A percentile compares a stretch with the other conserved stretches of the same genome.
phyloP scores from a whole-genome alignment of 2,888 invertebrate species.

The Embidobia sp. region DNA sequence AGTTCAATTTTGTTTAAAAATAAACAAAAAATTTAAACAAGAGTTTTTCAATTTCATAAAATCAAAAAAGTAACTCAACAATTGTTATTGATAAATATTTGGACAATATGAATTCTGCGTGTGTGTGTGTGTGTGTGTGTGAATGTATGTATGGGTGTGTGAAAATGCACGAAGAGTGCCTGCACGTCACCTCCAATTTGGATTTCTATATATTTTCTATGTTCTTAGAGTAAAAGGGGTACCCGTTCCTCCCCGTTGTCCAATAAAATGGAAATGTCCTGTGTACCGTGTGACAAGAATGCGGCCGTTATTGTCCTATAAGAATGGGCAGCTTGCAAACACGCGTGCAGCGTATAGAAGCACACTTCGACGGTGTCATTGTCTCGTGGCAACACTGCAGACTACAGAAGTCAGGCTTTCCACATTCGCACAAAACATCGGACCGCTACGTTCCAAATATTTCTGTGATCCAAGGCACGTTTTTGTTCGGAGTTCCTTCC shows the following conservation, averaged over 20 bases:
- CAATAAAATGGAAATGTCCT: conserved; percentile 81
- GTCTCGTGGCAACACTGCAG: conserved; percentile 20
- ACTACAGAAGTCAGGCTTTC: conserved; percentile 24
- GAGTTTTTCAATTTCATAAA: too few species aligned
- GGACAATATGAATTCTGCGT: conserved; percentile 70
- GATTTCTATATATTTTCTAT: conserved; percentile 74
- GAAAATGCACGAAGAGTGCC: conserved; percentile 66
- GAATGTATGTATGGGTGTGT: too few species aligned
- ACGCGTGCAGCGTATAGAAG: conserved; percentile 43
- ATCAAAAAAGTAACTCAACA: conserved; percentile 12
- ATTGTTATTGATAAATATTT: conserved; percentile 65
- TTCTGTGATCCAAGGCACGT: conserved; percentile 48
- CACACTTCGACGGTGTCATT: conserved; percentile 54
- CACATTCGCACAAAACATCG: conserved; percentile 18
- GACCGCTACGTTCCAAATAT: conserved; percentile 19
- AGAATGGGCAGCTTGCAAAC: conserved; percentile 66
- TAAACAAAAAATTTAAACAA: too few species aligned
- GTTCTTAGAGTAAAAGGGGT: conserved; percentile 64
- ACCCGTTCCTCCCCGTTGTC: conserved; percentile 71
- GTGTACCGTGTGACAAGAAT: conserved; percentile 71
- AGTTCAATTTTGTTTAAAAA: too few species aligned
- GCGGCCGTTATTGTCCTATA: conserved; percentile 70
- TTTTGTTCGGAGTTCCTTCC: conserved; percentile 10
- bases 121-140: too few species aligned
- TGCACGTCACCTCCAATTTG: conserved; percentile 77